These are phyloP conservation scores for Mystacides longicornis DNA, from an alignment of 2,888 invertebrate genomes.

Conservation along the genomic window DNA sequence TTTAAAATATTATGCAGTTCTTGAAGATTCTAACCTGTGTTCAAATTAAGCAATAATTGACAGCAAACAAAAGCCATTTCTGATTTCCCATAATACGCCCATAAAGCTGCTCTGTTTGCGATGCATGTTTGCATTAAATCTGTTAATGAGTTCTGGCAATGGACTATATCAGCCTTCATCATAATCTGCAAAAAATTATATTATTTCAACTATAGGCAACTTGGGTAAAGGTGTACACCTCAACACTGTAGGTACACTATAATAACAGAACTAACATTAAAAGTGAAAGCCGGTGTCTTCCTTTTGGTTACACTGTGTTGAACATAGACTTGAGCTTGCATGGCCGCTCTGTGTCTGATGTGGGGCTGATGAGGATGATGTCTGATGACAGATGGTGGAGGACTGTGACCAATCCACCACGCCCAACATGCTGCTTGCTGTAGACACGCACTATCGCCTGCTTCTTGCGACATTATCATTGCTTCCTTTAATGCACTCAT, in stretches of 20 bases:
- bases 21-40: no score
- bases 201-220: background rate
- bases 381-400: conserved; percentile 30
- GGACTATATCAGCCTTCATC: conserved; percentile 76
- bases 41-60: conserved; percentile 70
- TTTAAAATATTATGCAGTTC: no score
- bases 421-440: conserved; percentile 83
- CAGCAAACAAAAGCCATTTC: conserved; percentile 76
- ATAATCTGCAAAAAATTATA: conserved; percentile 50
- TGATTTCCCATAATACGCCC: conserved; percentile 83
- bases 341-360: conserved; percentile 55
- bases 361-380: conserved; percentile 11
- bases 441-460: conserved; percentile 76
- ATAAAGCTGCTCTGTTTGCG: conserved; percentile 75
- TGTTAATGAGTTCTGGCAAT: conserved; percentile 75
- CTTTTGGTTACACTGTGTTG: conserved; percentile 66
- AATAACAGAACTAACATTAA: conserved; percentile 43
- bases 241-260: background rate
- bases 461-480: conserved; percentile 79
- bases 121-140: conserved; percentile 75
- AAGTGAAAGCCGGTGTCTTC: conserved; percentile 58
- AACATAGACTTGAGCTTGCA: conserved; percentile 69
- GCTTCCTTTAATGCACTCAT: conserved; percentile 79
- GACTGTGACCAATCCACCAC: conserved; percentile 33
- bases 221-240: no score